Evolutionary conservation across 2,888 invertebrate genomes (phyloP), one percentile per base, ranked within the genome.

Genomic region (Alviniconcha strummeri): DNA sequence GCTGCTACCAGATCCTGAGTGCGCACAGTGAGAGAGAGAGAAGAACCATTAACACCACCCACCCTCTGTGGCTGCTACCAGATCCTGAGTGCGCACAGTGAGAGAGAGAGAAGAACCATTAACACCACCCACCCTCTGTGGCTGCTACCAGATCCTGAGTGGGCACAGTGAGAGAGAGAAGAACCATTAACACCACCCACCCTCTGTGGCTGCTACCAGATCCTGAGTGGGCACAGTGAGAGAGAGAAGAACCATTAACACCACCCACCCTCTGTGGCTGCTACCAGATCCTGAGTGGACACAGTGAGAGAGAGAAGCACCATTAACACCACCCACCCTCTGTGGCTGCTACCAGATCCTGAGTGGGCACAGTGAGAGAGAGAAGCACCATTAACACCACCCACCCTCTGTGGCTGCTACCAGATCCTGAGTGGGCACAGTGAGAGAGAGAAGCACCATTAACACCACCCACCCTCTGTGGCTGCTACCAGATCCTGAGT

Each of bases 261-360:
- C 36, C n/a, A n/a, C n/a, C n/a, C n/a, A n/a, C n/a, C 98, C 85
- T 91, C 91, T 3, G 98, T 98, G 0, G 97, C 98, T 0, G 98
- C 97, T 0, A 99, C 98, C 92, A 99, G 97, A 91, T 98, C 97
- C 95, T 96, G 93, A 36, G 36, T 3, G 36, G 1, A 36, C 36
- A 36, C 36, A 36, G n/a, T n/a, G n/a, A n/a, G 1, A 36, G 2
- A 60, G 60, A 60, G 8, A 60, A 60, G 9, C 1, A 60, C 1
- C 60, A 60, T 36, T 36, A 36, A 36, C 1, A 36, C 36, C n/a
- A n/a, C n/a, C n/a, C n/a, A n/a, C n/a, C 98, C 85, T 91, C 91
- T 3, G 98, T 98, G 0, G 97, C 98, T 0, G 98, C 97, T 0
- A 99, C 98, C 92, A 99, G 97, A 91, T 98, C 97, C 95, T 96